Evolutionary conservation across 2,888 invertebrate genomes (phyloP).

Genomic region (Cheilosia impressa): DNA sequence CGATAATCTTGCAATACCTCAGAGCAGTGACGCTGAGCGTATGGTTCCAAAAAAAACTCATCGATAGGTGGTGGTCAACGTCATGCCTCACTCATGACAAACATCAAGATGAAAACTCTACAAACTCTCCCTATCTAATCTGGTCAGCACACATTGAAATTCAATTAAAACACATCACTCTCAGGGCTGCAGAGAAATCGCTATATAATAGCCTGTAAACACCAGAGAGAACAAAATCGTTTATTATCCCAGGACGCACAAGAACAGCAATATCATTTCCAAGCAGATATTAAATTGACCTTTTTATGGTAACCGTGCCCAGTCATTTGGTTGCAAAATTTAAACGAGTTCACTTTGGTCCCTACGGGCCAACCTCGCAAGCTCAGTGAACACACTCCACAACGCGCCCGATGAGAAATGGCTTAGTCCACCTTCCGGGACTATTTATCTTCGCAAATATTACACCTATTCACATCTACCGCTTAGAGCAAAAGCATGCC

Average conservation of each 20-base stretch:
- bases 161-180: too few species aligned
- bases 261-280: constrained; percentile 2
- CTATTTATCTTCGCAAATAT: constrained; percentile 67
- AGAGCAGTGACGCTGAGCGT: too few species aligned
- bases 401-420: constrained; percentile 53
- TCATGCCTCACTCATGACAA: too few species aligned
- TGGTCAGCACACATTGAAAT: too few species aligned
- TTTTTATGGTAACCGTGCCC: constrained; percentile 41
- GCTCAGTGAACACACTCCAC: constrained; percentile 7
- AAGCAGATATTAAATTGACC: constrained; percentile 62
- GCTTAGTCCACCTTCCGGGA: constrained; percentile 65
- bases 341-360: constrained; percentile 57
- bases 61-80: too few species aligned
- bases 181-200: too few species aligned
- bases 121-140: too few species aligned
- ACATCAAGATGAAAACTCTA: too few species aligned
- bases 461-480: constrained; percentile 24
- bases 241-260: neutral
- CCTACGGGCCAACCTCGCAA: constrained; percentile 41
- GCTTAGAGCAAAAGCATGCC: constrained; percentile 10
- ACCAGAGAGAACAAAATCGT: neutral
- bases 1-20: too few species aligned
- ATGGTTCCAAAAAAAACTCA: too few species aligned
- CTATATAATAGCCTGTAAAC: too few species aligned
- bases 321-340: constrained; percentile 46